phyloP scores from a whole-genome alignment of 2,797 vertebrate genomes.

The Zalophus californianus region DNA sequence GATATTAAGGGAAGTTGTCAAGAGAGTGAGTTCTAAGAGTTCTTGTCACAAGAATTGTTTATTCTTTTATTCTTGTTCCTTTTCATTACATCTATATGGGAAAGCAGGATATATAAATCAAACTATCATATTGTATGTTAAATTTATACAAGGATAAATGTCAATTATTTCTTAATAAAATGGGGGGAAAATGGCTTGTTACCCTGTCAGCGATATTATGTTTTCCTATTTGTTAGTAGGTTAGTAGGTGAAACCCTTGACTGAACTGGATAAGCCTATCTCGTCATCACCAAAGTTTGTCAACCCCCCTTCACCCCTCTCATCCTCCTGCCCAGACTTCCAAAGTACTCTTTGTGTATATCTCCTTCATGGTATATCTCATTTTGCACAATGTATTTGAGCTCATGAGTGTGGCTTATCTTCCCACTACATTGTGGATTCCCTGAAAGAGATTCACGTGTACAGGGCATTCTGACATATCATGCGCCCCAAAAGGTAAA shows the following conservation, averaged over 20 bases:
- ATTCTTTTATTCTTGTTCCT: not conserved
- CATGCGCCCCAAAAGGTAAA: not conserved
- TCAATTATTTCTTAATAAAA: not conserved
- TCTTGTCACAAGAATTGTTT: not conserved
- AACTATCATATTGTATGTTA: not conserved
- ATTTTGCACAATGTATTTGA: not conserved
- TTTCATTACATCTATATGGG: not conserved
- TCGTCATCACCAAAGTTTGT: not conserved
- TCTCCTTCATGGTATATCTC: not conserved
- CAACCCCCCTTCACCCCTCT: fast-evolving
- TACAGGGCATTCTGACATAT: not conserved
- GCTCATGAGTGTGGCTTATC: not conserved
- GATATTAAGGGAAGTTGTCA: not conserved
- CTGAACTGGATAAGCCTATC: not conserved
- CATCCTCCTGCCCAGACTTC: not conserved
- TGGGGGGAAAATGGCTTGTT: not conserved
- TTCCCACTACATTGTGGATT: not conserved
- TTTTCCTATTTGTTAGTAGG: not conserved
- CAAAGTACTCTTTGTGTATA: not conserved
- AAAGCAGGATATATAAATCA: not conserved
- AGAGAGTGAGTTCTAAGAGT: not conserved
- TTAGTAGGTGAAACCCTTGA: not conserved
- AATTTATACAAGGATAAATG: not conserved
- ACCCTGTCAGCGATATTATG: not conserved
- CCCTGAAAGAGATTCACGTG: not conserved